phyloP scores from a whole-genome alignment of 2,888 invertebrate genomes.

The Polyommatus iphigenia region DNA sequence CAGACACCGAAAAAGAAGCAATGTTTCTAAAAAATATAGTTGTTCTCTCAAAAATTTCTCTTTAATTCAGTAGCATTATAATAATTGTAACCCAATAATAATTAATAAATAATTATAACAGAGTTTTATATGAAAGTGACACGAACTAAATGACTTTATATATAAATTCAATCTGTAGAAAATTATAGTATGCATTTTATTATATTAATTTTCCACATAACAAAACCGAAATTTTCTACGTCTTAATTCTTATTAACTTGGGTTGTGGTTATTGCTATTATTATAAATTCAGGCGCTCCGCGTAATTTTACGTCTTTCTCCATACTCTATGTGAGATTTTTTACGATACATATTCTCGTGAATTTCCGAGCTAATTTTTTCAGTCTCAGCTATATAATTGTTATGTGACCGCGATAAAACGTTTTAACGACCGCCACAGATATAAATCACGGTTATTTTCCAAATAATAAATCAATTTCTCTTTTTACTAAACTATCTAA shows the following conservation, averaged over 20 bases:
- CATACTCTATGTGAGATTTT: neutral
- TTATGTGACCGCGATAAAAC: slow-evolving; percentile 10
- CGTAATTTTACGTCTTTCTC: neutral
- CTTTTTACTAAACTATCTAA: neutral
- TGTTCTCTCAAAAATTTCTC: no score
- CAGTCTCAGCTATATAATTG: slow-evolving; percentile 11
- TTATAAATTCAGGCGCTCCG: neutral
- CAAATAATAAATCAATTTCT: neutral
- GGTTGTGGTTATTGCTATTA: neutral
- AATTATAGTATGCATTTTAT: neutral
- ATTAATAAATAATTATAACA: no score
- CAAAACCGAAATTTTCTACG: no score
- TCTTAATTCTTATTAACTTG: neutral
- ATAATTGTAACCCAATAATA: no score
- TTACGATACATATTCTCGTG: neutral
- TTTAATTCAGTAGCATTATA: no score
- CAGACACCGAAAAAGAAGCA: no score
- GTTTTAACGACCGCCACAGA: neutral
- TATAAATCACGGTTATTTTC: neutral
- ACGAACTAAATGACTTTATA: no score
- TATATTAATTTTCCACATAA: no score
- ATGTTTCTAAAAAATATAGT: no score
- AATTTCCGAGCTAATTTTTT: neutral
- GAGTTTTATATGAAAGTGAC: no score
- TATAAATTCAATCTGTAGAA: no score